These are phyloP conservation scores for Maniola hyperantus DNA, from an alignment of 2,888 invertebrate genomes.

Conservation along the genomic window DNA sequence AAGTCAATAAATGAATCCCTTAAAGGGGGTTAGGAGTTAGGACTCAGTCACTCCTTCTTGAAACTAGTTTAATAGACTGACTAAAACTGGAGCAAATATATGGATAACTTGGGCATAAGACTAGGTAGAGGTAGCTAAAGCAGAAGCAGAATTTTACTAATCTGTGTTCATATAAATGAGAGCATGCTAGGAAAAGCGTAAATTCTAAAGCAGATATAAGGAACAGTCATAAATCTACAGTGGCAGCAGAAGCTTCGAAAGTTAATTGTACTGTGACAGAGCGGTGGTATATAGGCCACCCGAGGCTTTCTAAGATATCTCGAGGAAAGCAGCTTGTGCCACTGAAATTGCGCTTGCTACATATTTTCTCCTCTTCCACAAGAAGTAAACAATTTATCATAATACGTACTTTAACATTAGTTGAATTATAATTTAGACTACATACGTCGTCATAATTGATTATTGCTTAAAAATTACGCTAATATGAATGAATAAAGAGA, in stretches of 20 bases:
- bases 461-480: no score
- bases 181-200: not conserved
- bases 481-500: no score
- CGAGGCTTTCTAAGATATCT: constrained; percentile 51
- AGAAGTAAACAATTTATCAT: constrained; percentile 21
- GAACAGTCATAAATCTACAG: constrained; percentile 6
- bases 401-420: not conserved
- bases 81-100: no score
- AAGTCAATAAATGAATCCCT: no score
- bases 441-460: not conserved
- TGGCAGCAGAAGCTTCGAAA: constrained; percentile 49
- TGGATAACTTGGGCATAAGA: no score
- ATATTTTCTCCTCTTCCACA: constrained; percentile 20
- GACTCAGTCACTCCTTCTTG: no score
- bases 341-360: constrained; percentile 34
- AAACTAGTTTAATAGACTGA: no score
- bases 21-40: no score
- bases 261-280: constrained; percentile 53
- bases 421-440: not conserved
- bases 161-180: not conserved
- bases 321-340: constrained; percentile 35
- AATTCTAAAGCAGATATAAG: constrained; percentile 14
- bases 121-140: not conserved
- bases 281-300: constrained; percentile 53
- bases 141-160: not conserved